Base-by-base conservation (phyloP, 1,140 invertebrate genomes). In the Atta cephalotes region DNA sequence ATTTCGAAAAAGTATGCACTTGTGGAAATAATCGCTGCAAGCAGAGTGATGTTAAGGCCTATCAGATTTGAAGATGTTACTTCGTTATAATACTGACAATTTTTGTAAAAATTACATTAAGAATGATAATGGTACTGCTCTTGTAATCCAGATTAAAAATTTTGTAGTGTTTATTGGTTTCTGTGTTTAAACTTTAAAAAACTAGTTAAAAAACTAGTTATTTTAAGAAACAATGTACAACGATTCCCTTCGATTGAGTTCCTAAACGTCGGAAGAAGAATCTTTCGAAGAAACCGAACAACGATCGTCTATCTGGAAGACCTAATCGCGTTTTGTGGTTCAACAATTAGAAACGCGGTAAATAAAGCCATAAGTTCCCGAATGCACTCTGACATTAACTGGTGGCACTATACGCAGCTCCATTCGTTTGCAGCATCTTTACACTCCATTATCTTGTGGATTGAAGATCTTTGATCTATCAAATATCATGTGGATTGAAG, bases 31-130 rank as follows among this genome's bases (percentile, higher is more conserved):
- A 84, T 68, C 74, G 85, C 79, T 79, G 89, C 72, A 88, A n/a
- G 76, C n/a, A 28, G 70, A 74, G 66, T 78, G 51, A 89, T 84
- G 68, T 35, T 74, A 87, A n/a, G 65, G 85, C 79, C 66, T 84
- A 87, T 18, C 71, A 35, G 39, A 63, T 51, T 49, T 49, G 10
- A 51, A 4, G 49, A 49, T 16, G 18, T 39, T 49, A 60, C 56
- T 56, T 45, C 21, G 25, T 21, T 60, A 25, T 25, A 51, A 14
- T 49, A 31, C 18, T 7, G 25, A 0, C 39, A 25, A 76, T 31
- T 62, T 51, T 82, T 31, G 18, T 25, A 25, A 45, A 49, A 60
- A 25, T 72, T n/a, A 1, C n/a, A 18, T n/a, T 21, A 58, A 35
- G 10, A 35, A 16, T 53, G 16, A 18, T 16, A 21, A 16, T 25